These are phyloP conservation scores for Corapipo altera DNA, from an alignment of 2,113 vertebrate genomes.

Conservation along the genomic window DNA sequence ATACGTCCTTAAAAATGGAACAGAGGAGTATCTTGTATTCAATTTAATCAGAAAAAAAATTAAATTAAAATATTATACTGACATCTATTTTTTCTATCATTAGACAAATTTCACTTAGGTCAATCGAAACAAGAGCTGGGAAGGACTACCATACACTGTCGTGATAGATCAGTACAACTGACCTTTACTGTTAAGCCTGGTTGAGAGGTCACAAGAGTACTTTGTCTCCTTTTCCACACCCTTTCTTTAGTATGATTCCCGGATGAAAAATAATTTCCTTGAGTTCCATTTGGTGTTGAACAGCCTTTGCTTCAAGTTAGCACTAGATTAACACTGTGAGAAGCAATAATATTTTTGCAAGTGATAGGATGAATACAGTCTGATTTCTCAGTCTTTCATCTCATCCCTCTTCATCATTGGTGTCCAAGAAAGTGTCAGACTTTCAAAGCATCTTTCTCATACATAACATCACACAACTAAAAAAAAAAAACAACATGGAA, in stretches of 20 bases:
- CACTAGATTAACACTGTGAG: neutral
- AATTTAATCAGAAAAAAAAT: neutral
- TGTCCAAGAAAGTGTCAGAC: neutral
- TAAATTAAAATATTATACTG: neutral
- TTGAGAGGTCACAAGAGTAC: neutral
- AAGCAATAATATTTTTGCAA: neutral
- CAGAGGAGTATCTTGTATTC: neutral
- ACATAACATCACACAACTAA: neutral
- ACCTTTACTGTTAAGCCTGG: neutral
- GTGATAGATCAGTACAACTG: neutral
- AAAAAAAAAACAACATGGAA: neutral
- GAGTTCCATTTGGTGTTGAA: neutral
- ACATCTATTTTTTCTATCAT: neutral
- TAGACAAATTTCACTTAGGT: neutral
- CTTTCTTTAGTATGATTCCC: neutral
- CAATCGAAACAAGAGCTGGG: neutral
- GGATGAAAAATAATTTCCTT: neutral
- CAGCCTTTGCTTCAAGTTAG: neutral
- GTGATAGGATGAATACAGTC: neutral
- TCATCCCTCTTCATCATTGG: neutral
- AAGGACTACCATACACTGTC: neutral
- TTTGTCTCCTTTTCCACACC: neutral
- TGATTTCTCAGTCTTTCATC: neutral
- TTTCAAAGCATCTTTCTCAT: neutral
- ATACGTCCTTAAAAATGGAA: neutral